Evolutionary conservation across 2,797 vertebrate species (phyloP), one percentile per base, ranked within the genome.

Genomic region (Lagocephalus sceleratus): DNA sequence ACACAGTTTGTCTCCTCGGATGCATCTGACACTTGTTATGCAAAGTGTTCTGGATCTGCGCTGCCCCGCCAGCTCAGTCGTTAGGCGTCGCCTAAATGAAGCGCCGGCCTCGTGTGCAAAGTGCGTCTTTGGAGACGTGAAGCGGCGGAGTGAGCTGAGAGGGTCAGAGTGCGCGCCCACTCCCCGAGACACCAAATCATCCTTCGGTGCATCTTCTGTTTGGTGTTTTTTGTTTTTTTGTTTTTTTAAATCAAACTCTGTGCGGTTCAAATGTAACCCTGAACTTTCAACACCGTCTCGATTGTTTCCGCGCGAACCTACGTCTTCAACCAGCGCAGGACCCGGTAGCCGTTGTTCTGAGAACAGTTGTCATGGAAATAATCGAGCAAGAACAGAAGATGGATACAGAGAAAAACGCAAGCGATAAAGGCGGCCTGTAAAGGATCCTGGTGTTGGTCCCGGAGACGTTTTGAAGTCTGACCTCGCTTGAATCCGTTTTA

Each of bases 281-380:
- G 23, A 25, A 44, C 20, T 20, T 29, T 42, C 19, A 20, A 46
- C 43, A 23, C 46, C 25, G 38, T n/a, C 15, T 20, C 20, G 14
- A 42, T 26, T 39, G n/a, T 14, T 20, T 51, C 11, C 26, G n/a
- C 20, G 43, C 39, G 44, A 64, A 51, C 56, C 25, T 8, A 5
- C 3, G 25, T 3, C 6, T 26, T 26, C n/a, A n/a, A n/a, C n/a
- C n/a, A n/a, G n/a, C n/a, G 51, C 66, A 16, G 48, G 51, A 63
- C 51, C 55, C 54, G 46, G 25, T 47, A 29, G 54, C 46, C 57
- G 40, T 26, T 60, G 60, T 59, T 64, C 57, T 44, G 43, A 60
- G 56, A 23, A 38, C 15, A 47, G 73, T 73, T 75, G 63, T 68
- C 68, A 75, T 77, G 60, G 63, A 71, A 71, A 76, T 73, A 47